Conservation (phyloP, 2,888 invertebrate species). For the Stenotaenia linearis region DNA sequence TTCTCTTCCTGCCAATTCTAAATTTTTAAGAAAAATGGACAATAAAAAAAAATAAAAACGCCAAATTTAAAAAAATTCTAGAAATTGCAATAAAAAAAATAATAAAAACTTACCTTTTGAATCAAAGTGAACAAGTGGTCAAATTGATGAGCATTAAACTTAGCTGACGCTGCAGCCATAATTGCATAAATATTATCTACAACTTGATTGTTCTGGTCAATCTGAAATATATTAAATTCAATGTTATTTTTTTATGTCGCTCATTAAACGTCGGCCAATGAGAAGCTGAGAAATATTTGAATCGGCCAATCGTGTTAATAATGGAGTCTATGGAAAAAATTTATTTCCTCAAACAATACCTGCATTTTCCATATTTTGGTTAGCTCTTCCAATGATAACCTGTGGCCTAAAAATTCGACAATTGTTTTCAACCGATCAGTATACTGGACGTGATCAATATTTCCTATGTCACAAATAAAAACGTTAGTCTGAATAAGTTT, state of each 20-base stretch:
- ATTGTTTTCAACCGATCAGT: conserved; percentile 52
- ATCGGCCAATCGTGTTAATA: too few species aligned
- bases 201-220: conserved; percentile 50
- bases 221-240: conserved; percentile 40
- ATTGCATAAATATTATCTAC: conserved; percentile 53
- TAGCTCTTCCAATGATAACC: conserved; percentile 50
- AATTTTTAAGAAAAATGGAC: conserved; percentile 28
- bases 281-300: too few species aligned
- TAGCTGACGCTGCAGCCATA: conserved; percentile 51
- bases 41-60: background rate
- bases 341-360: conserved; percentile 40
- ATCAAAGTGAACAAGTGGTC: conserved; percentile 49
- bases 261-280: too few species aligned
- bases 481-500: too few species aligned
- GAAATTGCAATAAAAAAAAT: background rate
- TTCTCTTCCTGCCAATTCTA: conserved; percentile 50
- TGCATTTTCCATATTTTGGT: conserved; percentile 53
- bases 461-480: too few species aligned
- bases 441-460: conserved; percentile 53
- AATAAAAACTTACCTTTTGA: conserved; percentile 45
- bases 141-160: conserved; percentile 49
- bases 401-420: conserved; percentile 51
- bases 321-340: too few species aligned
- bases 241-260: too few species aligned
- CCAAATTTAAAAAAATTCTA: background rate